Base-by-base conservation (phyloP, 2,113 vertebrate species). In the Pachyramphus minor region DNA sequence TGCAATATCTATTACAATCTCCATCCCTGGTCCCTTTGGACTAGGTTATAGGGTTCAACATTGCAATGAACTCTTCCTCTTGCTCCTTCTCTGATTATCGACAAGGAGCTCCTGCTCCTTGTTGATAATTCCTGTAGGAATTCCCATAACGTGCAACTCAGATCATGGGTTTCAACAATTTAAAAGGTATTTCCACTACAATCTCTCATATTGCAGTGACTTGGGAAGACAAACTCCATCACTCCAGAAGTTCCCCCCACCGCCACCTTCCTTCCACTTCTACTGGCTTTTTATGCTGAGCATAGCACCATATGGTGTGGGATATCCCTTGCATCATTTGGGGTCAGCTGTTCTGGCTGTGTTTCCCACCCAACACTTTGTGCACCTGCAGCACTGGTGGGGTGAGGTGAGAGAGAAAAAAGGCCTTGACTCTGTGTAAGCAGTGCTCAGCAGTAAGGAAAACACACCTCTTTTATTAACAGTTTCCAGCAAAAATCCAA, bases 241-340 rank as follows among this genome's bases (percentile, higher is more conserved):
- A 11, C 17, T 53, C 14, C 18, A 22, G 35, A 41, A 12, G 5
- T 13, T 4, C 49, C 30, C 5, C 28, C 14, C 14, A 16, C 25
- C n/a, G n/a, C n/a, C n/a, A n/a, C n/a, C n/a, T 53, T 53, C 25
- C 12, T 31, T 35, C 39, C 27, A 35, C 28, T 22, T 27, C 30
- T 50, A 5, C 6, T 2, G 27, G 2, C 1, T 59, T 27, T 10
- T 17, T 1, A 24, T 35, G 3, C 25, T 53, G 45, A 41, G 21
- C 14, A 19, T 35, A 42, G 31, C 21, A 21, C n/a, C 33, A 4
- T 11, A 1, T 41, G 22, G 2, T 23, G 3, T 20, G 30, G 59
- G 39, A 17, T 37, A 23, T 60, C 6, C 22, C 30, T 47, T 53
- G 8, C 27, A 37, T 52, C 73, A 18, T 1, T 8, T 14, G 3